Evolutionary conservation across 2,113 vertebrate genomes (phyloP).

Genomic region (Gallinago media): DNA sequence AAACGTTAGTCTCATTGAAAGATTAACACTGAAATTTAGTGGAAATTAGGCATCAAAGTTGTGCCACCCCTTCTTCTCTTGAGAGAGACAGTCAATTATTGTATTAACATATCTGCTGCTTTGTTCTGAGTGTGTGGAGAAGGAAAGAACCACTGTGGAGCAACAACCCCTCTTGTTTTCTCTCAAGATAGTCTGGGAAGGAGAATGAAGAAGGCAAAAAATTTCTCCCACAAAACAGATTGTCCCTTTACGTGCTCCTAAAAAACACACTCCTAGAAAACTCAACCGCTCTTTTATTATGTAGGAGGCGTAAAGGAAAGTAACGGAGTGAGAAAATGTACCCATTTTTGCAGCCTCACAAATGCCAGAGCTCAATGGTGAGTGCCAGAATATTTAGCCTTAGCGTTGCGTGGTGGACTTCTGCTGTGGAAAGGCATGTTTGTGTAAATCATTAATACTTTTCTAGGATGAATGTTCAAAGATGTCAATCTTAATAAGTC

Average conservation of each 20-base stretch:
- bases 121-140: not conserved
- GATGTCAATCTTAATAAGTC: not conserved
- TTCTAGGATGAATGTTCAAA: slow-evolving; percentile 4
- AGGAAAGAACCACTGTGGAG: not conserved
- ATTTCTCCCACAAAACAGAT: not conserved
- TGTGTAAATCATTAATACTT: not conserved
- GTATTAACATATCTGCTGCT: not conserved
- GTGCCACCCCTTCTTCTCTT: not conserved
- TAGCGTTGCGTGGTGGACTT: not conserved
- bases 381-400: not conserved
- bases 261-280: not conserved
- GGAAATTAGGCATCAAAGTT: not conserved
- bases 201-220: not conserved
- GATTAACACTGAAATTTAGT: not conserved
- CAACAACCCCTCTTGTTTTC: fast-evolving
- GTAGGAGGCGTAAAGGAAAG: not conserved
- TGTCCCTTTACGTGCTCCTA: not conserved
- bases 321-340: not conserved
- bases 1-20: not conserved
- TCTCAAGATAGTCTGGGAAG: not conserved
- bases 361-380: not conserved
- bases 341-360: not conserved
- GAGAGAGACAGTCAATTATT: not conserved
- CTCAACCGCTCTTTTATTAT: not conserved
- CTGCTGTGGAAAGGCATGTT: not conserved